Conservation (phyloP, 2,797 vertebrate genomes). For the Urosaurus nigricauda region DNA sequence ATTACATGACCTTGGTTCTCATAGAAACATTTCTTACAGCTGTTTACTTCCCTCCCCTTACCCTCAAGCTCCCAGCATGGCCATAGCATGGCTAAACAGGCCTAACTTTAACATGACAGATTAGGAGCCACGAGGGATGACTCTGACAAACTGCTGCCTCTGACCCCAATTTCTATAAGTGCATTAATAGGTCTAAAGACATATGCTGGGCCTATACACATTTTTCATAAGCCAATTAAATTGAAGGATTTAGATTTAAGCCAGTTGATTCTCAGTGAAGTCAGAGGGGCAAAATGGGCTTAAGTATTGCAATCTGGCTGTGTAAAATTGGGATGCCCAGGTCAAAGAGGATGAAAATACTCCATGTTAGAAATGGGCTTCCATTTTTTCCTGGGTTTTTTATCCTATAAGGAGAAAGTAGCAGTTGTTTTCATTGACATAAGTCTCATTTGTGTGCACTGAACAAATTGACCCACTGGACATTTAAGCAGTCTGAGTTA, state of each 20-base stretch:
- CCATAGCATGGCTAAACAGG: no score
- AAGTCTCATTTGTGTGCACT: neutral
- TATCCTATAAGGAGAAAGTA: neutral
- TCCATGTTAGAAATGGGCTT: neutral
- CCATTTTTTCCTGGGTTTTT: constrained; percentile 1
- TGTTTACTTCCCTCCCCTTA: no score
- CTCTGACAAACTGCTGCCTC: neutral
- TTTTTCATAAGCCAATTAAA: neutral
- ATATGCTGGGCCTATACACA: neutral
- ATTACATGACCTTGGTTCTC: no score
- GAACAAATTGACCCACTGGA: neutral
- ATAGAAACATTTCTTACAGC: no score
- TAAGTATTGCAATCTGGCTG: neutral
- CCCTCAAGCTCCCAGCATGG: no score
- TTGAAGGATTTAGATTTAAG: neutral
- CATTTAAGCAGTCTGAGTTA: neutral
- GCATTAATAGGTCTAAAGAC: neutral
- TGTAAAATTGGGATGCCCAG: neutral
- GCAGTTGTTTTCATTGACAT: neutral
- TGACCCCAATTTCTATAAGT: neutral
- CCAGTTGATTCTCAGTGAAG: neutral
- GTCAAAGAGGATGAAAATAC: neutral
- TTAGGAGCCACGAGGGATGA: no score
- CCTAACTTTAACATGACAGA: no score
- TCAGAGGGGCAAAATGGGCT: neutral